A percentile compares a stretch with the other conserved stretches of the same genome.
These are phyloP conservation scores for Sparus aurata DNA, from an alignment of 2,797 vertebrate species.

Conservation along the genomic window DNA sequence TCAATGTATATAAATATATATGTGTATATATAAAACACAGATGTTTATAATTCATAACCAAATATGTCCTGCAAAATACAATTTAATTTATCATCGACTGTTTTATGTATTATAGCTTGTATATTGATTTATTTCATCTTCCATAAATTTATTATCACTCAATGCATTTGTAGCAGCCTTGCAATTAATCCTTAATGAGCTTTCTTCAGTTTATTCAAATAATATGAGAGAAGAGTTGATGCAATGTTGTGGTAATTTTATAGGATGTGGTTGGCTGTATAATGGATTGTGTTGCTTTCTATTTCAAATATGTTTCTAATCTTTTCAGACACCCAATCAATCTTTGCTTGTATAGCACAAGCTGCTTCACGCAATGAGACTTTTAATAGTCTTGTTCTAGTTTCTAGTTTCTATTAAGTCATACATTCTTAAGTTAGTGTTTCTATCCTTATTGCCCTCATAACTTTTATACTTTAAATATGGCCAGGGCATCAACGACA, in stretches of 20 bases:
- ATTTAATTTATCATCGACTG: no score
- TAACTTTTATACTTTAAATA: slow-evolving; percentile 37
- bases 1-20: no score
- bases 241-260: background rate
- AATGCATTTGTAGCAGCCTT: background rate
- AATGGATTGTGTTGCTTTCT: background rate
- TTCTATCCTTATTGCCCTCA: slow-evolving; percentile 8
- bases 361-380: no score
- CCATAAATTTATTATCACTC: no score
- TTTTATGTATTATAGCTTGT: no score
- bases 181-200: background rate
- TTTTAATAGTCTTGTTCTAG: background rate
- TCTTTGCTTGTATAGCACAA: no score
- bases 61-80: no score
- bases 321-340: no score
- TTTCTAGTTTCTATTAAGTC: background rate
- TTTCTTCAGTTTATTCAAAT: background rate
- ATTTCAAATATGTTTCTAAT: background rate
- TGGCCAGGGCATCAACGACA: slow-evolving; percentile 20
- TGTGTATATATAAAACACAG: no score
- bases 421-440: slow-evolving; percentile 2
- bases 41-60: no score
- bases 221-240: background rate
- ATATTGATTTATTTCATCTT: no score
- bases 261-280: background rate